Conservation (phyloP, 2,113 vertebrate genomes). For the Erythrocercus mccallii region DNA sequence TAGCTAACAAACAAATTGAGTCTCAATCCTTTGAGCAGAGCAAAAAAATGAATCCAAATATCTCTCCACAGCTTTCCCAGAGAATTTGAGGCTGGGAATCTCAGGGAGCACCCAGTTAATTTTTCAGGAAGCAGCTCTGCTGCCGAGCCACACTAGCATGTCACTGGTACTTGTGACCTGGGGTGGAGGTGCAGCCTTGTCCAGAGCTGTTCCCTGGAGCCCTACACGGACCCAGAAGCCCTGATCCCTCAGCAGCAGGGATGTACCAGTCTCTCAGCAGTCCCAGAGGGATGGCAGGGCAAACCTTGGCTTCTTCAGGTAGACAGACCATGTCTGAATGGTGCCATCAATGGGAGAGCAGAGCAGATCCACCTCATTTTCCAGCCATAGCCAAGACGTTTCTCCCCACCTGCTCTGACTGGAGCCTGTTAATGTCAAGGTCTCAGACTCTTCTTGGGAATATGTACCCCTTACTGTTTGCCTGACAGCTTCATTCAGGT, state of each 20-base stretch:
- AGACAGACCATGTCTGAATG: accelerated
- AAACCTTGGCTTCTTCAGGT: not conserved
- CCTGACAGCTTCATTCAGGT: not conserved
- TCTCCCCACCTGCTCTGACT: not conserved
- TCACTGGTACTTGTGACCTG: not conserved
- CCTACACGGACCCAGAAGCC: accelerated
- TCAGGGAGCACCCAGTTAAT: not conserved
- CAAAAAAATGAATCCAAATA: not conserved
- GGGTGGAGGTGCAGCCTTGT: not conserved
- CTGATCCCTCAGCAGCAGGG: too few species aligned
- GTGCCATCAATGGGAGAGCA: not conserved
- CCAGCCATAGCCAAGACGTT: accelerated
- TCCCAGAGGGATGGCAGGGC: not conserved
- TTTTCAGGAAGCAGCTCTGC: not conserved
- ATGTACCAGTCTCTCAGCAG: not conserved
- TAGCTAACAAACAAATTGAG: not conserved
- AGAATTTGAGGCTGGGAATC: not conserved
- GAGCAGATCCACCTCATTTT: not conserved
- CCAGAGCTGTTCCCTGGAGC: accelerated
- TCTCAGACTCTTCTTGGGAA: accelerated
- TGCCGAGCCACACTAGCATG: accelerated
- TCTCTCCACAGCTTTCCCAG: not conserved
- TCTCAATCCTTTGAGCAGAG: not conserved
- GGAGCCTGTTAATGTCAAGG: not conserved
- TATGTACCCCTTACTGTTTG: accelerated